Conservation (phyloP, 2,797 vertebrate genomes). For the Sebastes melanostomus region DNA sequence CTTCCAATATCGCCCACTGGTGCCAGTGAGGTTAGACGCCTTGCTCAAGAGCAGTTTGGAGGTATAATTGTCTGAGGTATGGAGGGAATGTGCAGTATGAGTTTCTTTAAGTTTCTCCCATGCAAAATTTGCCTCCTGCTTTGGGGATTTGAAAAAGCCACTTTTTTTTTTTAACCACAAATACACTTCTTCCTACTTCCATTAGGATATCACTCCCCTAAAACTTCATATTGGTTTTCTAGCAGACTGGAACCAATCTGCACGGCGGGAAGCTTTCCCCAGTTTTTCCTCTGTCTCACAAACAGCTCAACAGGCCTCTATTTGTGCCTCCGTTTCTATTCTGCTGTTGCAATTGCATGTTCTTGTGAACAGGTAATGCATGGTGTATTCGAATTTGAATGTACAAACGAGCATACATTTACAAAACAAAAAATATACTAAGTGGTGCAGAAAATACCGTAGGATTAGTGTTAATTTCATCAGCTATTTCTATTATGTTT, state of each 20-base stretch:
- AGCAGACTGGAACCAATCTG: slow-evolving; percentile 73
- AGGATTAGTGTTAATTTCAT: neutral
- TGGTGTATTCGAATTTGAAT: neutral
- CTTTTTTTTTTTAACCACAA: slow-evolving; percentile 57
- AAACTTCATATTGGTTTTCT: slow-evolving; percentile 69
- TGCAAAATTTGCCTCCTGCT: slow-evolving; percentile 35
- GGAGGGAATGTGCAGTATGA: neutral
- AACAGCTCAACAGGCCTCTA: slow-evolving; percentile 48
- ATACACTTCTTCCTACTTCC: slow-evolving; percentile 41
- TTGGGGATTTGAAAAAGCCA: slow-evolving; percentile 50
- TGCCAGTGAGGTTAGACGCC: slow-evolving; percentile 4
- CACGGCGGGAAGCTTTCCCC: slow-evolving; percentile 44
- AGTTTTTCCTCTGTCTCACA: slow-evolving; percentile 59
- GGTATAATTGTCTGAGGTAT: slow-evolving; percentile 2
- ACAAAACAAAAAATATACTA: neutral
- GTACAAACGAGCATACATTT: neutral
- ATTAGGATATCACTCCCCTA: slow-evolving; percentile 47
- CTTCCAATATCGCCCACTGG: neutral
- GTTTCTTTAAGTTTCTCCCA: slow-evolving; percentile 7
- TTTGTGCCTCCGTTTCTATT: slow-evolving; percentile 29
- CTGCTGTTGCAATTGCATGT: slow-evolving; percentile 9
- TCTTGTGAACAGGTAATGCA: slow-evolving; percentile 3
- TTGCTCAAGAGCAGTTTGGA: slow-evolving; percentile 13
- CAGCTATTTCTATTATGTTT: neutral
- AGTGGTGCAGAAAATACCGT: neutral